Conservation (phyloP, 2,888 invertebrate species). For the Heliconius cydno region DNA sequence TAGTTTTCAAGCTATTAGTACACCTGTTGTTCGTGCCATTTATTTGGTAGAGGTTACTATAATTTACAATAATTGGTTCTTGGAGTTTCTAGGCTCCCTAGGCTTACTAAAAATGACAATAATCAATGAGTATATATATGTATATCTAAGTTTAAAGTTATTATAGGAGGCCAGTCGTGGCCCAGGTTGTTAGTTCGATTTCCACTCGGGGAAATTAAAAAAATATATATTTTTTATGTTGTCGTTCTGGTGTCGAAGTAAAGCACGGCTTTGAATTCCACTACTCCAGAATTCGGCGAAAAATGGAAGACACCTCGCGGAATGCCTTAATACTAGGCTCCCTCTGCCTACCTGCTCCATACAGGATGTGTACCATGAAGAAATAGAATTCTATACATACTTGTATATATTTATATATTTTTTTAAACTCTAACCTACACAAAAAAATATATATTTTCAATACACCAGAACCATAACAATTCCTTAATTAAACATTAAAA, state of each 20-base stretch:
- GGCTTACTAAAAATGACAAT: not conserved
- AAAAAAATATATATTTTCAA: not conserved
- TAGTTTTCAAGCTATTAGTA: slow-evolving; percentile 7
- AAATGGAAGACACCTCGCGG: too few relatives aligned
- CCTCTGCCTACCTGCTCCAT: too few relatives aligned
- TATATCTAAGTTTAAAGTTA: not conserved
- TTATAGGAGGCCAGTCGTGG: not conserved
- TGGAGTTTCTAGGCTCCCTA: slow-evolving; percentile 1
- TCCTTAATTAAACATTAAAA: slow-evolving; percentile 40
- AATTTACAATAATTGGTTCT: slow-evolving; percentile 12
- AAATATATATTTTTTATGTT: too few relatives aligned
- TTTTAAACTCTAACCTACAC: not conserved
- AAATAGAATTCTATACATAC: not conserved
- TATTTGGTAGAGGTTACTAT: slow-evolving; percentile 9
- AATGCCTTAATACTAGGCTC: too few relatives aligned
- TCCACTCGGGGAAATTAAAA: too few relatives aligned
- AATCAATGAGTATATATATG: not conserved
- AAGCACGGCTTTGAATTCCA: too few relatives aligned
- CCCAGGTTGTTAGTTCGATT: too few relatives aligned
- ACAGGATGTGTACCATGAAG: too few relatives aligned
- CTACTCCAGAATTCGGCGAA: too few relatives aligned
- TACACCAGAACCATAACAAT: slow-evolving; percentile 7
- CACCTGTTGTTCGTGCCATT: slow-evolving; percentile 9
- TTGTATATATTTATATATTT: not conserved
- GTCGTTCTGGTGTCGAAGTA: too few relatives aligned